Evolutionary conservation across 2,113 vertebrate species (phyloP).

Genomic region (Apteryx owenii): DNA sequence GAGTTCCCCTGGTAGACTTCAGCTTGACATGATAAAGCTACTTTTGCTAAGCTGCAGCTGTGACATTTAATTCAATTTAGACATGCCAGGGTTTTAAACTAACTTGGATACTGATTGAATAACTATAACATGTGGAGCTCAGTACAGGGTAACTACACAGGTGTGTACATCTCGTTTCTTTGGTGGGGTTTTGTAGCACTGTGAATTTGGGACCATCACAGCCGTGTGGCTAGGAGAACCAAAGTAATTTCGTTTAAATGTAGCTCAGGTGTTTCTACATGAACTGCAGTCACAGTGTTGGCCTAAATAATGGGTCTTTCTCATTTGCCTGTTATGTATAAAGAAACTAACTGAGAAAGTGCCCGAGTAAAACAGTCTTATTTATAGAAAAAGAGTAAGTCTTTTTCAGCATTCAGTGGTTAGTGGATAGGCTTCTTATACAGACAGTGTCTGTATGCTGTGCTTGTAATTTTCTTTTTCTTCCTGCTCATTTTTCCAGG

Average conservation of each 20-base stretch:
- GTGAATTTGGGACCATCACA: background rate
- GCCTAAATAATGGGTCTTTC: background rate
- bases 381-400: background rate
- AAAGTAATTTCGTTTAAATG: background rate
- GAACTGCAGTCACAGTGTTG: background rate
- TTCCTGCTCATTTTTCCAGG: constrained; percentile 72
- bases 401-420: background rate
- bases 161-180: background rate
- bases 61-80: background rate
- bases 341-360: background rate
- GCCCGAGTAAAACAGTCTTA: background rate
- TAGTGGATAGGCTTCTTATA: background rate
- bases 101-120: background rate
- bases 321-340: background rate
- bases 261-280: background rate
- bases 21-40: background rate
- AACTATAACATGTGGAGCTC: background rate
- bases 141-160: background rate
- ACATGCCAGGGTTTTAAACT: background rate
- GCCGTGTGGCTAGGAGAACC: background rate
- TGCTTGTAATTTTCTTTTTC: background rate
- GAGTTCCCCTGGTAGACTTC: background rate
- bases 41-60: background rate
- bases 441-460: background rate
- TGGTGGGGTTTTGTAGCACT: background rate